Conservation (phyloP, 2,888 invertebrate species). For the Carpatolechia fugitivella region DNA sequence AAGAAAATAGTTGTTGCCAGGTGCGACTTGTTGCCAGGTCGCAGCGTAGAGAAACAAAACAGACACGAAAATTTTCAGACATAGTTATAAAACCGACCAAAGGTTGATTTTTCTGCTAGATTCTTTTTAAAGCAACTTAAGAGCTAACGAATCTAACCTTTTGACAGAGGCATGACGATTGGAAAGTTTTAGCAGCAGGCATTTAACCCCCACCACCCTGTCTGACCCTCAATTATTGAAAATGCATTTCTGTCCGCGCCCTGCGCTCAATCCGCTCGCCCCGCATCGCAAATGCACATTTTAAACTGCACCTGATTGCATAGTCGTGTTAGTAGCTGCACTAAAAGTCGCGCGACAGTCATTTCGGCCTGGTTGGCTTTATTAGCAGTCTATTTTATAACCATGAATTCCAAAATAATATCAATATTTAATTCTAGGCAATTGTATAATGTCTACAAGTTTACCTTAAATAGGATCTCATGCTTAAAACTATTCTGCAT, state of each 20-base stretch:
- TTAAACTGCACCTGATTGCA: conserved; percentile 78
- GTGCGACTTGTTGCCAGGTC: no score
- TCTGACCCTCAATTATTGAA: conserved; percentile 80
- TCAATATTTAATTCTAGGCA: background rate
- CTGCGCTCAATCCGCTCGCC: conserved; percentile 48
- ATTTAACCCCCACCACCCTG: conserved; percentile 72
- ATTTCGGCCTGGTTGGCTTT: conserved; percentile 39
- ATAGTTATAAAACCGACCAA: no score
- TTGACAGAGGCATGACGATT: conserved; percentile 41
- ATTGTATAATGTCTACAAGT: no score
- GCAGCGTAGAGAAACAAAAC: no score
- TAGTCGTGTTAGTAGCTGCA: conserved; percentile 66
- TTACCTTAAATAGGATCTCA: no score
- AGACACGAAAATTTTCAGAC: no score
- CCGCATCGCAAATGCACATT: conserved; percentile 78
- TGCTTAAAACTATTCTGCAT: no score
- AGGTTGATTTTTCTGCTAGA: no score
- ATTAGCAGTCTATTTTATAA: background rate
- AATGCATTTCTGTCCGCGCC: conserved; percentile 75
- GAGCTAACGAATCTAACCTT: no score
- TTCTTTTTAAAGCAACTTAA: no score
- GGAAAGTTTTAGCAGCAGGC: conserved; percentile 63
- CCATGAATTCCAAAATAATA: background rate
- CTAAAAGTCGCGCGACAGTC: conserved; percentile 70
- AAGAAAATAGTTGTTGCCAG: no score